Evolutionary conservation across 2,888 invertebrate genomes (phyloP).

Genomic region (Saturnia japonica): DNA sequence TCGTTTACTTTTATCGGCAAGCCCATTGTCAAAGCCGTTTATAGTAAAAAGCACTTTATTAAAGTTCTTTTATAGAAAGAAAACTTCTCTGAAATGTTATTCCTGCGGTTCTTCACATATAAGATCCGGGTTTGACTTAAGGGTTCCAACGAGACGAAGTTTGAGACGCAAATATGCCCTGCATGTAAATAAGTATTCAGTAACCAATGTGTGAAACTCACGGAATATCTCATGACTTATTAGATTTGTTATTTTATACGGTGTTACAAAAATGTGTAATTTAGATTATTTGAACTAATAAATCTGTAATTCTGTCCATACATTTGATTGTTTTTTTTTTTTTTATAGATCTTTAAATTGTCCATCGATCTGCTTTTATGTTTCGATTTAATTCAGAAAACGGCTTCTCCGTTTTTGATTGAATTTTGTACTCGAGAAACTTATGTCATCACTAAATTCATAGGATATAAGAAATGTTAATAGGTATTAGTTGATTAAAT

Average conservation of each 20-base stretch:
- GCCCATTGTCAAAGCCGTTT: constrained; percentile 31
- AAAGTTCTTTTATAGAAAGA: constrained; percentile 28
- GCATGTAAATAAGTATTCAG: not conserved
- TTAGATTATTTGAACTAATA: too few relatives aligned
- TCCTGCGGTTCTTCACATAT: constrained; percentile 10
- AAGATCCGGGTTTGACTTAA: constrained; percentile 1
- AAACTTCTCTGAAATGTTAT: constrained; percentile 25
- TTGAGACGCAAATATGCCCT: constrained; percentile 8
- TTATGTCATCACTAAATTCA: too few relatives aligned
- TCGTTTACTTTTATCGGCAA: not conserved
- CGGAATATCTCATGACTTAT: not conserved
- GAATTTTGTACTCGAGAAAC: too few relatives aligned
- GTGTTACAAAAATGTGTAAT: too few relatives aligned
- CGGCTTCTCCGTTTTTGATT: too few relatives aligned
- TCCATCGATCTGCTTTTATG: too few relatives aligned
- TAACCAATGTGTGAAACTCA: not conserved
- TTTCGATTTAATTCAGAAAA: too few relatives aligned
- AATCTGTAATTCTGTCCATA: too few relatives aligned
- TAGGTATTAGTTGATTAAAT: too few relatives aligned
- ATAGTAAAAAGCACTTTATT: constrained; percentile 28
- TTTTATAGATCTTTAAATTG: too few relatives aligned
- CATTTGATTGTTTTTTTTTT: too few relatives aligned
- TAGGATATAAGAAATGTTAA: too few relatives aligned
- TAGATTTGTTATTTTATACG: not conserved
- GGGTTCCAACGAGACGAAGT: not conserved